Percentiles rank a stretch among this genome's conserved stretches.
Evolutionary conservation across 2,888 invertebrate genomes (phyloP).

Genomic region (Andrena haemorrhoa): DNA sequence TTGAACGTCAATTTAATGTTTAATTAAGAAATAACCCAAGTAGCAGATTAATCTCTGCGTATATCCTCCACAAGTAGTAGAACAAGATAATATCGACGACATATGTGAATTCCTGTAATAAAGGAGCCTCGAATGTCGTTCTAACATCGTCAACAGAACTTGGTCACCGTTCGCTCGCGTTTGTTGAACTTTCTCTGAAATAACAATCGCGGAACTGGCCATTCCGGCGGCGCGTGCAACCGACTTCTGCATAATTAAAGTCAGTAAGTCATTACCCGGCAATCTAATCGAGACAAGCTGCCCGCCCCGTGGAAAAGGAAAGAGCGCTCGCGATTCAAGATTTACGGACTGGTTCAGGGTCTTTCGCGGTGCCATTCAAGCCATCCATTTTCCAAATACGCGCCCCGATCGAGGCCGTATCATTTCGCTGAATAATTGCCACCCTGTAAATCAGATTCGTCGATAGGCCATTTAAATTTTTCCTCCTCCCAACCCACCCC

Average conservation of each 20-base stretch:
- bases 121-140: background rate
- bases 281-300: slow-evolving; percentile 32
- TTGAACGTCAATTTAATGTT: too few relatives aligned
- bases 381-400: slow-evolving; percentile 31
- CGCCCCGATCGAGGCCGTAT: slow-evolving; percentile 7
- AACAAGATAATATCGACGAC: background rate
- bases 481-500: background rate
- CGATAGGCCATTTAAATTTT: slow-evolving; percentile 6
- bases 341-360: slow-evolving; percentile 37
- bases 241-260: slow-evolving; percentile 43
- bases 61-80: too few relatives aligned
- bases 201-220: slow-evolving; percentile 38
- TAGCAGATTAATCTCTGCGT: too few relatives aligned
- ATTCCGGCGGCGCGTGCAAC: background rate
- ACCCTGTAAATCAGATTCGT: slow-evolving; percentile 29
- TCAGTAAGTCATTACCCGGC: slow-evolving; percentile 36
- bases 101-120: background rate
- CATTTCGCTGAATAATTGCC: slow-evolving; percentile 28
- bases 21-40: too few relatives aligned
- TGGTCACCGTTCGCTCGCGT: background rate
- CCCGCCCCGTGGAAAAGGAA: background rate
- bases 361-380: slow-evolving; percentile 15
- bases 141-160: slow-evolving; percentile 19
- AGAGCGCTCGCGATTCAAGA: slow-evolving; percentile 19
- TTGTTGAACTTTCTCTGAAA: slow-evolving; percentile 35